Evolutionary conservation across 2,888 invertebrate species (phyloP), one percentile per base, ranked within the genome.

Genomic region (Lithophane ornitopus): DNA sequence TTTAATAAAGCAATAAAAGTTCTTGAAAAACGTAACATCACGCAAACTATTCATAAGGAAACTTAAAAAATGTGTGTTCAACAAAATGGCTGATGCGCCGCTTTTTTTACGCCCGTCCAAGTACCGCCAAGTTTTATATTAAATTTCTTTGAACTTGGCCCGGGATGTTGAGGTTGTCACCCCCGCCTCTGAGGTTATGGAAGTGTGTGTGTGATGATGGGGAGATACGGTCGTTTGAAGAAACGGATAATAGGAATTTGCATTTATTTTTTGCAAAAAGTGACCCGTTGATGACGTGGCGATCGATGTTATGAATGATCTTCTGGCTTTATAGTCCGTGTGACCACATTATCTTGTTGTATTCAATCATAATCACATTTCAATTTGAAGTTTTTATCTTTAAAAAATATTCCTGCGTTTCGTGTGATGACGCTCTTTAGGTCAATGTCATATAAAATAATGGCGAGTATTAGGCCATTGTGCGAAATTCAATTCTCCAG

Each of bases 121-220:
- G 74, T 85, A 44, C 54, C 41, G 54, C 74, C 61, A 88, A 87
- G 85, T 87, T 85, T 88, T 82, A 87, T 88, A 87, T 87, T 87
- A 88, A 88, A 87, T 88, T 87, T 88, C 89, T 87, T 86, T 85
- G 74, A 72, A 86, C 77, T 85, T 82, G 82, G 84, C 70, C 71
- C 19, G 65, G 46, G 62, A n/a, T 41, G 63, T 14, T 61, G 68
- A 56, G 71, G 79, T 78, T 70, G 83, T 72, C 84, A 79, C 70
- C 70, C 78, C 58, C 61, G 59, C 16, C 52, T 41, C 16, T 34
- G 39, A 52, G 62, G 56, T 61, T 62, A 56, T 11, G 44, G 28
- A 56, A 61, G 41, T 49, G n/a, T 34, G 22, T 41, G 52, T 39
- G 22, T 41, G 34, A 54, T 52, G 49, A 49, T 46, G 46, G 2